These are phyloP conservation scores for Drosophila pandora DNA, from an alignment of 1,140 invertebrate species.

Conservation along the genomic window DNA sequence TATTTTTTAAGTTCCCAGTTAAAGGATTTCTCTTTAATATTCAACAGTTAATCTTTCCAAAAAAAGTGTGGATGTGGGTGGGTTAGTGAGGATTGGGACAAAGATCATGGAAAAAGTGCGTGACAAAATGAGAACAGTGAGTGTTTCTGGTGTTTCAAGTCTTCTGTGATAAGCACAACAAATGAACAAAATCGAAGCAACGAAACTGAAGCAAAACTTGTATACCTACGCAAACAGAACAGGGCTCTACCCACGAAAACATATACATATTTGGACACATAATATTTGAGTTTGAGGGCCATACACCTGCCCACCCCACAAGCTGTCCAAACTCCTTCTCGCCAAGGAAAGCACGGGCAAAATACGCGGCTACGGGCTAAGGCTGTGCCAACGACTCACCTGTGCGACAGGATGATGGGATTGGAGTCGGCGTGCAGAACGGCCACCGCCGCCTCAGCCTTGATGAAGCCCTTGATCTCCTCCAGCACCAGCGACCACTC, in stretches of 20 bases:
- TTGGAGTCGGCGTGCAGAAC: constrained; percentile 94
- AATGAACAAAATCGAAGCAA: constrained; percentile 68
- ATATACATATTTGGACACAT: constrained; percentile 19
- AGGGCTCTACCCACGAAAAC: constrained; percentile 17
- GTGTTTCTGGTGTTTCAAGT: constrained; percentile 83
- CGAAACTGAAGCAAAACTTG: constrained; percentile 72
- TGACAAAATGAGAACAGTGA: constrained; percentile 73
- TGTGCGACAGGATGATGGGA: constrained; percentile 92
- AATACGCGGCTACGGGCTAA: constrained; percentile 39
- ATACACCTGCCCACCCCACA: constrained; percentile 60
- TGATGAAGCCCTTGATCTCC: constrained; percentile 97
- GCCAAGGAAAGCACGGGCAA: constrained; percentile 84
- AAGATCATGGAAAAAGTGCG: constrained; percentile 67
- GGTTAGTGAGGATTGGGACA: constrained; percentile 28
- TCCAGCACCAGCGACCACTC: constrained; percentile 98
- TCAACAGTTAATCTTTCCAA: constrained; percentile 4
- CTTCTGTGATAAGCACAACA: constrained; percentile 84
- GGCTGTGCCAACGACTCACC: constrained; percentile 85
- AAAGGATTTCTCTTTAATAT: not conserved
- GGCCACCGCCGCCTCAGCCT: constrained; percentile 94
- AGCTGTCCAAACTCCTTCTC: constrained; percentile 80
- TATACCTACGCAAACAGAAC: constrained; percentile 73
- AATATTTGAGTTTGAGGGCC: constrained; percentile 31
- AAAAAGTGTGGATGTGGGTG: constrained; percentile 20
- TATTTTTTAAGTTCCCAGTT: not conserved